Percentiles rank a stretch among this genome's conserved stretches.
Evolutionary conservation across 2,888 invertebrate genomes (phyloP).

Genomic region (Ypsolopha scabrella): DNA sequence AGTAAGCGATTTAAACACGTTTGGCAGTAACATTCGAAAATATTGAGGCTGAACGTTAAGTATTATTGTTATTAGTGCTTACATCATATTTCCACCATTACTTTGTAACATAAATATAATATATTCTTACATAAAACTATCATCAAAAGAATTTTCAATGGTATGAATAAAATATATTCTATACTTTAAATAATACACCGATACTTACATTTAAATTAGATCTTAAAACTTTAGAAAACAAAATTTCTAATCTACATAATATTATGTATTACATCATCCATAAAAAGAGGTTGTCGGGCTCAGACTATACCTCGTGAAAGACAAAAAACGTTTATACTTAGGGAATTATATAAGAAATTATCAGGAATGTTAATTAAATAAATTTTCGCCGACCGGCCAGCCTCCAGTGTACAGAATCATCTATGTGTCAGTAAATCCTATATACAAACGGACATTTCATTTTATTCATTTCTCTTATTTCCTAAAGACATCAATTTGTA

Average conservation of each 20-base stretch:
- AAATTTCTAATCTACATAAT: too few relatives aligned
- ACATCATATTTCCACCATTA: too few relatives aligned
- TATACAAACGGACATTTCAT: conserved; percentile 3
- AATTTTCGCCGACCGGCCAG: not conserved
- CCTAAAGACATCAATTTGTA: conserved; percentile 45
- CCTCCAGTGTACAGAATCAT: not conserved
- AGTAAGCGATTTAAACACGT: too few relatives aligned
- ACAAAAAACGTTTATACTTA: conserved; percentile 6
- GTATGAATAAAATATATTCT: not conserved
- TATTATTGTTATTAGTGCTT: too few relatives aligned
- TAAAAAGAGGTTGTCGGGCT: conserved; percentile 33
- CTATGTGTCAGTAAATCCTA: not conserved
- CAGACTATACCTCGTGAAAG: conserved; percentile 26
- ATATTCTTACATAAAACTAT: too few relatives aligned
- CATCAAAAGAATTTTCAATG: too few relatives aligned
- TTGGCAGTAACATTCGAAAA: not conserved
- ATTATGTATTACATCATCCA: not conserved
- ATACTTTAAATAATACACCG: too few relatives aligned
- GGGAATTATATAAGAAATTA: conserved; percentile 3
- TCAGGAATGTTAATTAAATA: not conserved
- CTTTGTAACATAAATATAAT: too few relatives aligned
- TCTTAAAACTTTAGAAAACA: too few relatives aligned
- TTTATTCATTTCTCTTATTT: conserved; percentile 21
- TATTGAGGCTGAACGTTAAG: not conserved
- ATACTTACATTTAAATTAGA: too few relatives aligned